Percentiles rank a stretch among this genome's conserved stretches.
Evolutionary conservation across 2,113 vertebrate genomes (phyloP).

Genomic region (Enhydra lutris): DNA sequence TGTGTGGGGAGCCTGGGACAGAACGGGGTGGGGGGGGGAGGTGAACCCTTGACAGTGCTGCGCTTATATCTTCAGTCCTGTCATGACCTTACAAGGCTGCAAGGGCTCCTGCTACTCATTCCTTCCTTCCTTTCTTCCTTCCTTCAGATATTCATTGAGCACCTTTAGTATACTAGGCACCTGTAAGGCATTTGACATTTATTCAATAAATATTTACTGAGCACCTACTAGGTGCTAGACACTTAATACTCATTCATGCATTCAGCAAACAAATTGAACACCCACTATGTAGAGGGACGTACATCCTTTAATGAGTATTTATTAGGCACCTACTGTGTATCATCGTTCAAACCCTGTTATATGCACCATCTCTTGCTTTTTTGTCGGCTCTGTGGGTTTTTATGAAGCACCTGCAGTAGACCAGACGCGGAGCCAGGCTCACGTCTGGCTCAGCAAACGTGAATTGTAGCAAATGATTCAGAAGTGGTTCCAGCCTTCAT

Average conservation of each 20-base stretch:
- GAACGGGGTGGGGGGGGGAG: background rate
- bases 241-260: background rate
- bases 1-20: fast-evolving
- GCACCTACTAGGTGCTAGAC: background rate
- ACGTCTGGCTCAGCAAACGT: too few species aligned
- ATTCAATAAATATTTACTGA: background rate
- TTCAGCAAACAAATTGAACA: background rate
- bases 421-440: background rate
- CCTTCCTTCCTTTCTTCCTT: background rate
- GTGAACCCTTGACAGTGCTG: fast-evolving
- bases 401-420: background rate
- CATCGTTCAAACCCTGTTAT: background rate
- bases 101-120: background rate
- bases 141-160: background rate
- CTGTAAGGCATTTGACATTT: background rate
- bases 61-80: background rate
- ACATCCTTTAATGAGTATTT: background rate
- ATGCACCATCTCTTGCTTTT: too few species aligned
- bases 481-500: background rate
- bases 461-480: background rate
- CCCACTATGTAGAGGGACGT: too few species aligned
- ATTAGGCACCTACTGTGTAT: background rate
- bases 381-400: background rate
- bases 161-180: too few species aligned
- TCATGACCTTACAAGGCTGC: background rate